Evolutionary conservation across 30 jellyfish, hydroid and myxozoan genomes (phyloP), one percentile per base, ranked within the genome.

Genomic region (Aurelia sp.): DNA sequence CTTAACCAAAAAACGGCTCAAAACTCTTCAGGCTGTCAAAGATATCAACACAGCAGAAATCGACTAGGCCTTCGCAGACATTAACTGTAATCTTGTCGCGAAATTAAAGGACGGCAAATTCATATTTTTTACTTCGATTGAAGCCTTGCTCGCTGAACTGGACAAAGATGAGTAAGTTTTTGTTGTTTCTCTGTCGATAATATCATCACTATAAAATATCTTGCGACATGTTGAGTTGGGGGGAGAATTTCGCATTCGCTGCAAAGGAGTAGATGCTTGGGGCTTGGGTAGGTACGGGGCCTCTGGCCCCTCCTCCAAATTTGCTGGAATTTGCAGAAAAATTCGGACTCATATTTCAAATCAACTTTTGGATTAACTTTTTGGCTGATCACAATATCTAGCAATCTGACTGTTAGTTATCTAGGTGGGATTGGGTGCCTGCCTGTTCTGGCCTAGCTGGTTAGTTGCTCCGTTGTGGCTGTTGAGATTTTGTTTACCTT

Each of bases 81-180:
- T 44, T 31, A 33, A 44, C 40, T 72, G 84, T 55, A 72, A 68
- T 68, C 79, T 68, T 23, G 79, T n/a, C 9, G 60, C 59, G 11
- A 68, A 68, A 48, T 8, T 68, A 52, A 72, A 37, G 70, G 84
- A 72, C 84, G 70, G 51, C 17, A 72, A 72, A 72, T 72, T 72
- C 44, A 55, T 72, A 13, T 30, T 72, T 72, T 72, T 70, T 44
- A 35, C 70, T 72, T 72, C 70, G 30, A 35, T 72, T 72, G 70
- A 72, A 35, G 84, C 69, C 65, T 51, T 72, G 71, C 84, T 72
- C 21, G 6, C 40, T 37, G 84, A 72, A 72, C 31, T 72, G 67
- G 84, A 72, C 84, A 72, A 72, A 72, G 47, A 31, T 72, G 35
- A 65, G 76, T n/a, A 44, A 35, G 65, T 51, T 52, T 33, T 51